A percentile compares a stretch with the other conserved stretches of the same genome.
Conservation (phyloP, 2,113 vertebrate species). For the Serinus canaria region DNA sequence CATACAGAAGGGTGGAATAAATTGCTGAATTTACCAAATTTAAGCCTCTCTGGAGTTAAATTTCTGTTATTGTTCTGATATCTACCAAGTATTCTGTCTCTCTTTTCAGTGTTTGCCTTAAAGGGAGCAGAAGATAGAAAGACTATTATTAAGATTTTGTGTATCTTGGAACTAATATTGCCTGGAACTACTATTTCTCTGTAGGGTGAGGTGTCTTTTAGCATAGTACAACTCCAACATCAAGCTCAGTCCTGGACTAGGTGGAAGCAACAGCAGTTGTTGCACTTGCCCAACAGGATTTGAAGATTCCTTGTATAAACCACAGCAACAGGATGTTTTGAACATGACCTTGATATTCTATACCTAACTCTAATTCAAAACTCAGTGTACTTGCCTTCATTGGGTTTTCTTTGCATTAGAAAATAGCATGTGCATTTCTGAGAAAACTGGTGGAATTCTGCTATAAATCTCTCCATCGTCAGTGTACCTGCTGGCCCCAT, state of each 20-base stretch:
- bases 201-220: conserved; percentile 1
- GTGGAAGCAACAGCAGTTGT: conserved; percentile 11
- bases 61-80: conserved; percentile 1
- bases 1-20: not conserved
- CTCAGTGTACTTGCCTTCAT: conserved; percentile 20
- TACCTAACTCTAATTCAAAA: conserved; percentile 8
- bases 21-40: conserved; percentile 28
- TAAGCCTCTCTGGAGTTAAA: not conserved
- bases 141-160: not conserved
- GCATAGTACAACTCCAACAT: not conserved
- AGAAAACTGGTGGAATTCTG: conserved; percentile 38
- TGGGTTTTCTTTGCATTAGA: conserved; percentile 34
- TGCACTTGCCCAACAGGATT: not conserved
- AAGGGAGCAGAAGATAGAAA: not conserved
- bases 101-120: conserved; percentile 29
- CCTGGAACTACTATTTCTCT: conserved; percentile 17
- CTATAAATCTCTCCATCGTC: not conserved
- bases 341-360: conserved; percentile 11
- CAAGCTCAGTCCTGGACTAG: conserved; percentile 6
- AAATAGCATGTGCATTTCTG: conserved; percentile 49
- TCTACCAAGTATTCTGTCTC: not conserved
- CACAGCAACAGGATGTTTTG: not conserved
- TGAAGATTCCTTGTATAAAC: conserved; percentile 35
- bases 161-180: conserved; percentile 5
- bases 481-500: conserved; percentile 14